Evolutionary conservation across 1,140 invertebrate genomes (phyloP).

Genomic region (Drosophila ambigua): DNA sequence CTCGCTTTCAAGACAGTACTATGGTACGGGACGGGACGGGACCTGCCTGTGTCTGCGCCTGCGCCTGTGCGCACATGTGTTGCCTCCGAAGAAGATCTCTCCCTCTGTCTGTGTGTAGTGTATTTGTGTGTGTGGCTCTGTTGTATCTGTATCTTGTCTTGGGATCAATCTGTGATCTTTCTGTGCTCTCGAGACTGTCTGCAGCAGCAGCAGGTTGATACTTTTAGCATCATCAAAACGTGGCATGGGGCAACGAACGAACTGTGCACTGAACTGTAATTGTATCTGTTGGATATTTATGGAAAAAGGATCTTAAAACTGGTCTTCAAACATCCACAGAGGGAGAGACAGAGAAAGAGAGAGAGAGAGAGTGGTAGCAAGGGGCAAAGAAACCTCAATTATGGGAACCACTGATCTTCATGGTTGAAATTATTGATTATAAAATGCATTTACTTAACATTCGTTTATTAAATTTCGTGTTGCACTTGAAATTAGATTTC

Average conservation of each 20-base stretch:
- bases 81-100: constrained; percentile 13
- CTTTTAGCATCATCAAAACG: constrained; percentile 57
- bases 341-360: background rate
- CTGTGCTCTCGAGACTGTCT: constrained; percentile 39
- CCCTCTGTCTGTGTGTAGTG: constrained; percentile 3
- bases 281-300: constrained; percentile 48
- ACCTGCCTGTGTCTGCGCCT: constrained; percentile 37
- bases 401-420: constrained; percentile 37
- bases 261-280: constrained; percentile 63
- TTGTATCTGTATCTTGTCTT: constrained; percentile 44
- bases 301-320: constrained; percentile 49
- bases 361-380: background rate
- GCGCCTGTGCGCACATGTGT: constrained; percentile 63
- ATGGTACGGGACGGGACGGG: background rate
- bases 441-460: constrained; percentile 32
- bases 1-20: constrained; percentile 5
- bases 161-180: constrained; percentile 68
- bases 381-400: constrained; percentile 23
- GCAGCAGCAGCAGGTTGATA: constrained; percentile 72
- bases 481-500: too few species aligned
- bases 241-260: constrained; percentile 78
- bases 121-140: constrained; percentile 20
- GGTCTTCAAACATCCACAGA: constrained; percentile 21
- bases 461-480: background rate
- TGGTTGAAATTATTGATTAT: constrained; percentile 43